A percentile compares a stretch with the other conserved stretches of the same genome.
Evolutionary conservation across 2,797 vertebrate species (phyloP).

Genomic region (Jordanella pulchra): DNA sequence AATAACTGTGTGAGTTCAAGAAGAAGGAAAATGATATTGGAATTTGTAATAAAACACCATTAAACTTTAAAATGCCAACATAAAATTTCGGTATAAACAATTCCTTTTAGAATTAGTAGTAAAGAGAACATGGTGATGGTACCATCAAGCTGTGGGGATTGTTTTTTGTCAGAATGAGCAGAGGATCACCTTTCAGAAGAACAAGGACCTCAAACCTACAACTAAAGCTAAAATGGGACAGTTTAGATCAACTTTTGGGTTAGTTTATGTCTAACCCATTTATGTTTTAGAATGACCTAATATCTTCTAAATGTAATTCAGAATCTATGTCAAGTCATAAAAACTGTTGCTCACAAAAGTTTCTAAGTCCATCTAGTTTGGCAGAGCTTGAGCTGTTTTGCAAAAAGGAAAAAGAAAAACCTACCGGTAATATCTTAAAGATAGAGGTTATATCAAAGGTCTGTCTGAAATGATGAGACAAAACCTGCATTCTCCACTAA

Average conservation of each 20-base stretch:
- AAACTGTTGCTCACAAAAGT: not conserved
- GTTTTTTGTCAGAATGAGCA: not conserved
- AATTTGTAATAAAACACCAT: too few relatives aligned
- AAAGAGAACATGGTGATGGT: not conserved
- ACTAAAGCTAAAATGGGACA: not conserved
- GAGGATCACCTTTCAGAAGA: not conserved
- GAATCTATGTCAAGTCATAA: not conserved
- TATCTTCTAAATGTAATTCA: not conserved
- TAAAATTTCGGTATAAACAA: too few relatives aligned
- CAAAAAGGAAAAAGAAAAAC: not conserved
- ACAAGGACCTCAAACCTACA: not conserved
- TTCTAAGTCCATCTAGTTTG: not conserved
- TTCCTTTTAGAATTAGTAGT: too few relatives aligned
- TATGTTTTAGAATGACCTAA: not conserved
- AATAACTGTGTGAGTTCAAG: too few relatives aligned
- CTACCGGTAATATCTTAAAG: not conserved
- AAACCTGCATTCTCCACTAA: not conserved
- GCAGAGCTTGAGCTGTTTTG: not conserved
- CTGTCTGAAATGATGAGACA: conserved; percentile 17
- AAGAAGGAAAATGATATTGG: too few relatives aligned
- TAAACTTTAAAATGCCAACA: too few relatives aligned
- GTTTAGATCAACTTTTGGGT: too few relatives aligned
- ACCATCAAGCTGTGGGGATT: not conserved
- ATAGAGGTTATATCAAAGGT: conserved; percentile 14
- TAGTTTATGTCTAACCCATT: not conserved